Evolutionary conservation across 2,113 vertebrate species (phyloP), one percentile per base, ranked within the genome.

Genomic region (Salvelinus namaycush): DNA sequence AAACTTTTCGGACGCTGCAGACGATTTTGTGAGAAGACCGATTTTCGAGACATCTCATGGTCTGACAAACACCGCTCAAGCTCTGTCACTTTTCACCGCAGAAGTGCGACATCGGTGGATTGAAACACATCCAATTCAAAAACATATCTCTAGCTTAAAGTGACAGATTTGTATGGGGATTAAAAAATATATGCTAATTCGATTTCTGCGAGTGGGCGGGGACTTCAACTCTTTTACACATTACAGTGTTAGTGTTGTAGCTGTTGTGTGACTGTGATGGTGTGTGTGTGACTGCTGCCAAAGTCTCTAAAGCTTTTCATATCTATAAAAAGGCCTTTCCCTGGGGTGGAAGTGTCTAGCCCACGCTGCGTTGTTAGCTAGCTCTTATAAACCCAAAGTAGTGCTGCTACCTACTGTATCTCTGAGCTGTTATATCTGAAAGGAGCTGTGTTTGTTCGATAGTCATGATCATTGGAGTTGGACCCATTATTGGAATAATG

Each of bases 261-360:
- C 29, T 24, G 22, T 22, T 75, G 68, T 68, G 24, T 72, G 78
- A 71, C 22, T 22, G 49, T 51, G 79, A 69, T 27, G 16, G 26
- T 2, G 27, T 34, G 29, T 31, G 68, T 60, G 67, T 54, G 73
- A 75, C 49, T 74, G 24, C 73, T 54, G 81, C 49, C 14, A 54
- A 79, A 79, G 79, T 72, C 81, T 86, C 74, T 79, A 68, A 84
- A 74, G 83, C 79, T 76, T 79, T 88, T 81, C 18, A 49, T 73
- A 24, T 76, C 85, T 87, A 78, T 83, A 86, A 82, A 79, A 86
- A 86, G 82, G 76, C 59, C 51, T 24, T 8, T 84, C 83, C 81
- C 86, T 31, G 48, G 85, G 82, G 85, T 87, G 85, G 83, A 87
- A 86, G 83, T 84, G 80, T 81, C 83, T 77, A 72, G 81, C 75